These are phyloP conservation scores for Pararge aegeria DNA, from an alignment of 1,140 invertebrate species.

Conservation along the genomic window DNA sequence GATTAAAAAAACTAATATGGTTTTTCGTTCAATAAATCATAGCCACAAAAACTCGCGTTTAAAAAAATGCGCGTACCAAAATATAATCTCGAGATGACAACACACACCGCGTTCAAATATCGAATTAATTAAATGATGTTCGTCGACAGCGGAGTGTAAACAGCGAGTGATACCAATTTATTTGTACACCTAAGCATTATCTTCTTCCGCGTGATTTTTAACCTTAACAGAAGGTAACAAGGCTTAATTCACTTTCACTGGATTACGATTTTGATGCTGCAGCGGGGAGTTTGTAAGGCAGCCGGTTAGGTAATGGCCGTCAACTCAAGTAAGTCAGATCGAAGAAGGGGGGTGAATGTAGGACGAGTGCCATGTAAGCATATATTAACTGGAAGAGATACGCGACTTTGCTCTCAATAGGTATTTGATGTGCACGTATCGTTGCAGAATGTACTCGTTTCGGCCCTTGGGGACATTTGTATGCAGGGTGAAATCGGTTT, in stretches of 20 bases:
- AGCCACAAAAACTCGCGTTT: neutral
- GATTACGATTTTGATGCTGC: slow-evolving; percentile 32
- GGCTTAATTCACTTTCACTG: slow-evolving; percentile 29
- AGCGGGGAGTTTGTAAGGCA: slow-evolving; percentile 60
- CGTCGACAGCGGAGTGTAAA: slow-evolving; percentile 65
- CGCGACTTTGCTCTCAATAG: slow-evolving; percentile 29
- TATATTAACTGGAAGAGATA: slow-evolving; percentile 35
- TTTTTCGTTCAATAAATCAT: neutral
- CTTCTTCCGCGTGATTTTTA: slow-evolving; percentile 34
- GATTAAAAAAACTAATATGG: neutral
- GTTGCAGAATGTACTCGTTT: slow-evolving; percentile 19
- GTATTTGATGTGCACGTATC: slow-evolving; percentile 26
- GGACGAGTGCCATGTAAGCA: slow-evolving; percentile 54
- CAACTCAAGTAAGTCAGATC: slow-evolving; percentile 52
- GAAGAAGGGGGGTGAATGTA: slow-evolving; percentile 72
- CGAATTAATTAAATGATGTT: slow-evolving; percentile 72
- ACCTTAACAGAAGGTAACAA: slow-evolving; percentile 42
- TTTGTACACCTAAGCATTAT: slow-evolving; percentile 35
- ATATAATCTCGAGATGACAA: slow-evolving; percentile 38
- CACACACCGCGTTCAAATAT: slow-evolving; percentile 58
- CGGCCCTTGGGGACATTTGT: slow-evolving; percentile 14
- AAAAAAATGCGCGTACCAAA: slow-evolving; percentile 16
- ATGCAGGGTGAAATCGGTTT: neutral
- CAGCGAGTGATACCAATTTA: slow-evolving; percentile 56
- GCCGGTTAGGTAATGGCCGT: slow-evolving; percentile 69